These are phyloP conservation scores for Chouioia cunea DNA, from an alignment of 2,888 invertebrate species.

Conservation along the genomic window DNA sequence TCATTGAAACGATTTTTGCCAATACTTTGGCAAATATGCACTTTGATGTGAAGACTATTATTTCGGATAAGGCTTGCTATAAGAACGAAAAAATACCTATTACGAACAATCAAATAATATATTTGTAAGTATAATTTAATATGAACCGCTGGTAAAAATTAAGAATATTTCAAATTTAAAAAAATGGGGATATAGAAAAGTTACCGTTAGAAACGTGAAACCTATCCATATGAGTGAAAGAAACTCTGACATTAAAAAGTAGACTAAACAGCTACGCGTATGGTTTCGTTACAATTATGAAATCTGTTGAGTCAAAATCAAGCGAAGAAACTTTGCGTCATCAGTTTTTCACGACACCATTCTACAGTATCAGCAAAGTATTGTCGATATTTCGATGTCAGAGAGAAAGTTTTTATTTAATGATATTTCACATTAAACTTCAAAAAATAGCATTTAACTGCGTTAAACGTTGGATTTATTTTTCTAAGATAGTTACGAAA, in stretches of 20 bases:
- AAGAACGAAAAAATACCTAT: constrained; percentile 50
- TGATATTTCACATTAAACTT: constrained; percentile 8
- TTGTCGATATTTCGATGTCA: constrained; percentile 1
- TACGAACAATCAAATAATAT: constrained; percentile 54
- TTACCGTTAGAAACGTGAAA: no score
- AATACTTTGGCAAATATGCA: constrained; percentile 53
- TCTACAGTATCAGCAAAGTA: constrained; percentile 31
- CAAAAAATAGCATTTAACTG: no score
- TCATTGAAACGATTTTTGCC: constrained; percentile 56
- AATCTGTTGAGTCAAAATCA: constrained; percentile 4
- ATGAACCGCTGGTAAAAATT: no score
- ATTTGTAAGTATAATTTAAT: constrained; percentile 53
- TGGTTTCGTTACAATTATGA: constrained; percentile 5
- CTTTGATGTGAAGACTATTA: constrained; percentile 51
- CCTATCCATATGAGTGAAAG: no score
- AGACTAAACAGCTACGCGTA: no score
- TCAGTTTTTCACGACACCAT: background rate
- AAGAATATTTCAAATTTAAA: no score
- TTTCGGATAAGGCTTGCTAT: constrained; percentile 54
- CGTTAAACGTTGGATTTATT: no score
- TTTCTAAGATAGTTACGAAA: no score
- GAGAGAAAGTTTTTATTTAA: constrained; percentile 21
- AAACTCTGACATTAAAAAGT: no score
- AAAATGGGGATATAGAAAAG: no score
- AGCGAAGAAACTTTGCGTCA: constrained; percentile 18